Percentiles rank a stretch among this genome's conserved stretches.
Evolutionary conservation across 2,113 vertebrate species (phyloP).

Genomic region (Sylvietta virens): DNA sequence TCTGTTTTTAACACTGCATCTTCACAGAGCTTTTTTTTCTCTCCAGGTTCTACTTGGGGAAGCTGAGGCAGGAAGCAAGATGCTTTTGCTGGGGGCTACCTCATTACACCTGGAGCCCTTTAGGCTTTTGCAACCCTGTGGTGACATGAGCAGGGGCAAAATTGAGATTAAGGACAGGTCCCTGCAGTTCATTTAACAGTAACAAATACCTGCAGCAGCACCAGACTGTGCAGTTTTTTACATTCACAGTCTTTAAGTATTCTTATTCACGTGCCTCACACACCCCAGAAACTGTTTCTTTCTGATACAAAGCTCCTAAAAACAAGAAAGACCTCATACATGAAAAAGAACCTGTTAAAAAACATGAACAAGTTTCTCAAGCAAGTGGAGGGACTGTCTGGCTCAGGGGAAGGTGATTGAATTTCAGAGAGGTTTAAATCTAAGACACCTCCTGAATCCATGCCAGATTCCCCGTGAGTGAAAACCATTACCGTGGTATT

Average conservation of each 20-base stretch:
- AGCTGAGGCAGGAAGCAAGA: neutral
- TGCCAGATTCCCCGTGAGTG: neutral
- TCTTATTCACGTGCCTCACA: neutral
- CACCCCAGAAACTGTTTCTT: neutral
- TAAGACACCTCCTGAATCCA: slow-evolving; percentile 1
- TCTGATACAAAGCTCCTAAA: neutral
- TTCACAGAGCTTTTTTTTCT: neutral
- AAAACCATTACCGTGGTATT: slow-evolving; percentile 22
- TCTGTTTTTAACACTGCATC: accelerated
- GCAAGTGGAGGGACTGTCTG: neutral
- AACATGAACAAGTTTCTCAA: slow-evolving; percentile 33
- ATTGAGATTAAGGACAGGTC: neutral
- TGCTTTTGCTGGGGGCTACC: neutral
- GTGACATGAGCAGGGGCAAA: neutral
- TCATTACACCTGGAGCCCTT: neutral
- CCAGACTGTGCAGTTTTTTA: neutral
- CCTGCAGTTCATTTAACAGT: neutral
- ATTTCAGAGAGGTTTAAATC: slow-evolving; percentile 42
- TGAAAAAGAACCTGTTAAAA: slow-evolving; percentile 49
- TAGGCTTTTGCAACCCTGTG: neutral
- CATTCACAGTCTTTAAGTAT: neutral
- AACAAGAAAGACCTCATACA: slow-evolving; percentile 14
- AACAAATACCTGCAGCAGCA: neutral
- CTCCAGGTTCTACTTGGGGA: neutral
- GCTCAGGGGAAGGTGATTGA: slow-evolving; percentile 42